Evolutionary conservation across 2,797 vertebrate genomes (phyloP).

Genomic region (Propithecus deckenii): DNA sequence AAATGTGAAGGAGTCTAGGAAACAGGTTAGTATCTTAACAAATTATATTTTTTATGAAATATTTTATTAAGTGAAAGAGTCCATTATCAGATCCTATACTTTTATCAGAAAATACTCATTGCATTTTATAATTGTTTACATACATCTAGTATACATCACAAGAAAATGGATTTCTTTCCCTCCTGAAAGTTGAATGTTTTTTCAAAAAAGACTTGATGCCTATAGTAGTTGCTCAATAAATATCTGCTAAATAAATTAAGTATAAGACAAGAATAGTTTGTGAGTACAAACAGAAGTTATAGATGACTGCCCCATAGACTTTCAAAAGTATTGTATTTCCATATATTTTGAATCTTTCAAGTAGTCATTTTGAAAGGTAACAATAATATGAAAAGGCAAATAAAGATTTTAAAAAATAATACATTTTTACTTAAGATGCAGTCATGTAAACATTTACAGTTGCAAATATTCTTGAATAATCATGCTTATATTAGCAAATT

Average conservation of each 20-base stretch:
- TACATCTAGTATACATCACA: slow-evolving; percentile 46
- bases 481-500: slow-evolving; percentile 27
- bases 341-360: slow-evolving; percentile 54
- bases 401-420: slow-evolving; percentile 13
- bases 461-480: slow-evolving; percentile 26
- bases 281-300: slow-evolving; percentile 66
- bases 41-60: slow-evolving; percentile 47
- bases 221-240: slow-evolving; percentile 61
- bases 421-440: slow-evolving; percentile 37
- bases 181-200: slow-evolving; percentile 67
- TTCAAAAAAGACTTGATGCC: neutral
- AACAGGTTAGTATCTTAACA: slow-evolving; percentile 27
- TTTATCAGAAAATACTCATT: slow-evolving; percentile 65
- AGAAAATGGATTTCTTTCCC: slow-evolving; percentile 55
- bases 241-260: slow-evolving; percentile 51
- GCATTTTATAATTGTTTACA: slow-evolving; percentile 57
- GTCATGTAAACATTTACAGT: slow-evolving; percentile 27
- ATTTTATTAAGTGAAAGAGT: slow-evolving; percentile 42
- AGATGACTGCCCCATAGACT: slow-evolving; percentile 54
- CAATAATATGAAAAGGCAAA: slow-evolving; percentile 57
- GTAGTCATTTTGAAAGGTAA: slow-evolving; percentile 60
- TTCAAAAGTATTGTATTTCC: slow-evolving; percentile 70
- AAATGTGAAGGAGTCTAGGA: slow-evolving; percentile 55
- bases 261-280: slow-evolving; percentile 62
- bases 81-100: slow-evolving; percentile 49